These are phyloP conservation scores for Carcina quercana DNA, from an alignment of 2,888 invertebrate genomes.

Conservation along the genomic window DNA sequence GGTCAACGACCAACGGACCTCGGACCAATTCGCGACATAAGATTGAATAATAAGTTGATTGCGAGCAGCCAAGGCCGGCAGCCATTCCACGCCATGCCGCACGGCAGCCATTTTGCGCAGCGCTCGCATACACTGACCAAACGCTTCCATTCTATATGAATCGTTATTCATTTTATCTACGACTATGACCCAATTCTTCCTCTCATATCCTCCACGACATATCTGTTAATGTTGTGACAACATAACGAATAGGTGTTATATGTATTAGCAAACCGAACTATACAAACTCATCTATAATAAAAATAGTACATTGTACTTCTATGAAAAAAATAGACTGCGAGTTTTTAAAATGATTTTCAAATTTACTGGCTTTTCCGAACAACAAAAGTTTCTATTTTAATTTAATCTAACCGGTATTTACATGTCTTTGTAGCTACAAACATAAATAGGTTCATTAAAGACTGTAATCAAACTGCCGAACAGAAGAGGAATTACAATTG, in stretches of 20 bases:
- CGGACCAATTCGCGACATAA: slow-evolving; percentile 73
- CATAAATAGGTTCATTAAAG: too few relatives aligned
- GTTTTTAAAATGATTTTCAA: too few relatives aligned
- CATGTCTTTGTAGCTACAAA: too few relatives aligned
- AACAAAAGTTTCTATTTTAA: slow-evolving; percentile 9
- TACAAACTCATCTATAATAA: too few relatives aligned
- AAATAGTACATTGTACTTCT: too few relatives aligned
- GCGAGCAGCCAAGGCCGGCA: slow-evolving; percentile 64
- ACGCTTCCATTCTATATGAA: slow-evolving; percentile 27
- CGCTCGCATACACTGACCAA: slow-evolving; percentile 32
- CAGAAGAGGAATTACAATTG: background rate
- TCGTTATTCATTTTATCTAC: too few relatives aligned
- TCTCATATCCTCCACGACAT: slow-evolving; percentile 13
- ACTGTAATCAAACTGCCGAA: background rate
- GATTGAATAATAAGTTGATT: slow-evolving; percentile 74
- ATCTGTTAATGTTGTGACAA: background rate
- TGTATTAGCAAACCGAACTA: too few relatives aligned
- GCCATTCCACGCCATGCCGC: slow-evolving; percentile 51
- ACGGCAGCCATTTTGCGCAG: slow-evolving; percentile 54
- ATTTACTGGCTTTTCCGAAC: slow-evolving; percentile 10
- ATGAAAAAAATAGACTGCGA: too few relatives aligned
- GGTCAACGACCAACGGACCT: slow-evolving; percentile 64
- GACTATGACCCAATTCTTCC: slow-evolving; percentile 35
- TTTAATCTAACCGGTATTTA: slow-evolving; percentile 9
- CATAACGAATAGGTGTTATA: background rate